Evolutionary conservation across 2,797 vertebrate species (phyloP).

Genomic region (Enoplosus armatus): DNA sequence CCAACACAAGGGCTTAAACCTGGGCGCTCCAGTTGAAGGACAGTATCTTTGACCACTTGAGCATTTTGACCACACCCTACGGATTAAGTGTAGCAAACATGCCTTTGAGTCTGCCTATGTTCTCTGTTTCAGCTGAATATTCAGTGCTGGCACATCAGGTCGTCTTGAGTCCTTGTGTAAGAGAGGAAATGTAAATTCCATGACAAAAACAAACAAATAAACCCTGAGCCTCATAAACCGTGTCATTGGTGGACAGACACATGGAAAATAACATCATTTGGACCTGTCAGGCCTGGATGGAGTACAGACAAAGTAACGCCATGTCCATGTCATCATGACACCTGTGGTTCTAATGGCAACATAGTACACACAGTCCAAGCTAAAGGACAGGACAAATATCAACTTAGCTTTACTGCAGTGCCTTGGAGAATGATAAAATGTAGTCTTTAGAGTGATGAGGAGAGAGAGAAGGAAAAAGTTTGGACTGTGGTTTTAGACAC

Average conservation of each 20-base stretch:
- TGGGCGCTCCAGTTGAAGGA: slow-evolving; percentile 47
- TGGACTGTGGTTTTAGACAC: slow-evolving; percentile 75
- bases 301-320: slow-evolving; percentile 60
- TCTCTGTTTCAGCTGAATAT: slow-evolving; percentile 56
- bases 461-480: slow-evolving; percentile 65
- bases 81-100: slow-evolving; percentile 62
- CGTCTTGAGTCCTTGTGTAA: slow-evolving; percentile 65
- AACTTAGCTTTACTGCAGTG: slow-evolving; percentile 27
- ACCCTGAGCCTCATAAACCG: slow-evolving; percentile 73
- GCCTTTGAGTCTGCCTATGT: slow-evolving; percentile 46
- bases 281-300: slow-evolving; percentile 67
- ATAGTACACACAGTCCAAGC: slow-evolving; percentile 30
- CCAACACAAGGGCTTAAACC: slow-evolving; percentile 42
- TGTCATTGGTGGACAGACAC: slow-evolving; percentile 71
- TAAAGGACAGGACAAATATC: slow-evolving; percentile 52
- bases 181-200: slow-evolving; percentile 81
- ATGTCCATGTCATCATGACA: slow-evolving; percentile 76
- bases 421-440: slow-evolving; percentile 70
- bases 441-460: slow-evolving; percentile 64
- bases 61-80: slow-evolving; percentile 72
- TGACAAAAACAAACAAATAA: slow-evolving; percentile 84
- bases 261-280: slow-evolving; percentile 82
- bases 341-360: slow-evolving; percentile 66
- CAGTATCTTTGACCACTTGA: slow-evolving; percentile 61
- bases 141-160: slow-evolving; percentile 64